Conservation (phyloP, 1,140 invertebrate genomes). For the Bombus haemorrhoidalis region DNA sequence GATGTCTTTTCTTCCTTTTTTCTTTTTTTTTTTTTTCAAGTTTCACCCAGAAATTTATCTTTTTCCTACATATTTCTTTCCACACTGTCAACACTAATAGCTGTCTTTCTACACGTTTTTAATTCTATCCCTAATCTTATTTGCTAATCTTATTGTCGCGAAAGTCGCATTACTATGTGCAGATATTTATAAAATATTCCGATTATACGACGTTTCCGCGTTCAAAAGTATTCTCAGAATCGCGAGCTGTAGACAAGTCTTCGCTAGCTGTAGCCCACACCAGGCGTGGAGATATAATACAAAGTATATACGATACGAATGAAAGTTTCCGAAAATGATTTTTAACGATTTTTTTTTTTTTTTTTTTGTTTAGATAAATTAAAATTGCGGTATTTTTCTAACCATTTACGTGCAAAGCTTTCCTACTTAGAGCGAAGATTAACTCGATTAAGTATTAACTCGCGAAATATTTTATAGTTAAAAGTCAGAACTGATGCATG, state of each 20-base stretch:
- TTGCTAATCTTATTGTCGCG: not conserved
- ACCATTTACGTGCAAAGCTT: no score
- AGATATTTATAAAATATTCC: not conserved
- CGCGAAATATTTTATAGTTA: no score
- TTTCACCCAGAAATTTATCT: not conserved
- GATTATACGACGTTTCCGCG: not conserved
- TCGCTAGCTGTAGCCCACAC: no score
- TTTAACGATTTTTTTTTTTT: no score
- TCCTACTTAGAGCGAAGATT: no score
- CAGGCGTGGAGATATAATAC: not conserved
- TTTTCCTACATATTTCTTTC: not conserved
- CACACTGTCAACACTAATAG: not conserved
- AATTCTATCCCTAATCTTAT: not conserved
- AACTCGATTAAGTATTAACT: no score
- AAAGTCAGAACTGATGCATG: fast-evolving
- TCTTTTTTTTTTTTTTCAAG: no score
- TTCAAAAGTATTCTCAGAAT: not conserved
- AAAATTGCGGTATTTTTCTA: not conserved
- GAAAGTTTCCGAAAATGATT: not conserved
- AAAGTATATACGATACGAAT: not conserved
- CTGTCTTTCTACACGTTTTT: not conserved
- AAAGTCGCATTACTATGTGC: not conserved
- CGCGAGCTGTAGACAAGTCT: fast-evolving
- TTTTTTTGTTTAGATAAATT: not conserved
- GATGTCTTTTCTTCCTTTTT: no score